Evolutionary conservation across 2,888 invertebrate genomes (phyloP).

Genomic region (Platynereis dumerilii): DNA sequence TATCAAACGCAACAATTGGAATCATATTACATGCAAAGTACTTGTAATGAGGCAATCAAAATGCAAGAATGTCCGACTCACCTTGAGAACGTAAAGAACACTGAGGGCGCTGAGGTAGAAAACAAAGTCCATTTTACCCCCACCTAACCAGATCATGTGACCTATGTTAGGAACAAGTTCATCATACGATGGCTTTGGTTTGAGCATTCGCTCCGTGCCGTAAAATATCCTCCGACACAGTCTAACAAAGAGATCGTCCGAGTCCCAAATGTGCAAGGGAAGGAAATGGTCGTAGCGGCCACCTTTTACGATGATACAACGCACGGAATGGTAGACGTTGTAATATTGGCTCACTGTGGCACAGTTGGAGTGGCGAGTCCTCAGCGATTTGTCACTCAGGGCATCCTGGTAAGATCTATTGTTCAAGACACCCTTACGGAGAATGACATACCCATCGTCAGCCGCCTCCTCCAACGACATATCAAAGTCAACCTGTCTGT

Average conservation of each 20-base stretch:
- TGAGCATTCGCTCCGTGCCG: constrained; percentile 38
- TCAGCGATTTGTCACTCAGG: not conserved
- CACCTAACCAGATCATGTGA: constrained; percentile 57
- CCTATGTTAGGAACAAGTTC: constrained; percentile 52
- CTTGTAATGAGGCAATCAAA: too few relatives aligned
- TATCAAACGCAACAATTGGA: too few relatives aligned
- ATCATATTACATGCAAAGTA: too few relatives aligned
- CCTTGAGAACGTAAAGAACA: constrained; percentile 42
- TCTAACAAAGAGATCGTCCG: constrained; percentile 40
- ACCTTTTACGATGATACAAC: constrained; percentile 30
- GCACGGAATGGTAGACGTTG: constrained; percentile 8
- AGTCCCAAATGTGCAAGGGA: constrained; percentile 45
- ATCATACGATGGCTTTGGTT: constrained; percentile 28
- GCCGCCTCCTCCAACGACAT: constrained; percentile 19
- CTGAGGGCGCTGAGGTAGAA: constrained; percentile 56
- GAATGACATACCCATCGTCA: constrained; percentile 34
- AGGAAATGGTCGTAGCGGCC: constrained; percentile 34
- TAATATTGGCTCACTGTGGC: constrained; percentile 26
- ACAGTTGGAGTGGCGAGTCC: constrained; percentile 14
- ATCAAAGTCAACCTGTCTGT: constrained; percentile 31
- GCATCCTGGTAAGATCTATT: not conserved
- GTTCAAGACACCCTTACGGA: constrained; percentile 24
- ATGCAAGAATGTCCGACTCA: too few relatives aligned
- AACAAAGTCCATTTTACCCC: constrained; percentile 47
- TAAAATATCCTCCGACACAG: constrained; percentile 43